phyloP scores from a whole-genome alignment of 64 coral and sea anemone genomes.

The Stichodactyla helianthus region DNA sequence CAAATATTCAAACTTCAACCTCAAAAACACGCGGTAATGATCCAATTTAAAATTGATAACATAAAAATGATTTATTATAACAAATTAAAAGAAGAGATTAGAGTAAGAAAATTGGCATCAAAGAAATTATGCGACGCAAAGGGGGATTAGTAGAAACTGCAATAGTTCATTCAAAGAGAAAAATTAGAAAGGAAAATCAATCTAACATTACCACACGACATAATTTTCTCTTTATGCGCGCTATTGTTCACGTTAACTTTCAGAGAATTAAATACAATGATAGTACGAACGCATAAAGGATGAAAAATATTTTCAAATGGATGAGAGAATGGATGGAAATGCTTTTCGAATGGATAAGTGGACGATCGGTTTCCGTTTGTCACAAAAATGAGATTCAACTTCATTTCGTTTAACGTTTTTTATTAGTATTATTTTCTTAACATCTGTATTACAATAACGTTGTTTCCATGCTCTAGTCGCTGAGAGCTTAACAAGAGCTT shows the following conservation, averaged over 20 bases:
- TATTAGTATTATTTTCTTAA: conserved; percentile 1
- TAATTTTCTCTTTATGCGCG: neutral
- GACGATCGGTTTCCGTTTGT: neutral
- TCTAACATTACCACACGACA: neutral
- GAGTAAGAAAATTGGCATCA: neutral
- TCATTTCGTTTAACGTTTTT: neutral
- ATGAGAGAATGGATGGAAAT: conserved; percentile 1
- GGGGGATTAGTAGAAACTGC: neutral
- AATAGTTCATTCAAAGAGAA: neutral
- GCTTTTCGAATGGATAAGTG: neutral
- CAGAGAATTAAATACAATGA: neutral
- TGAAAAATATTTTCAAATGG: neutral
- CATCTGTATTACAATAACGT: neutral
- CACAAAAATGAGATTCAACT: neutral
- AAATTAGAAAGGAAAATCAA: neutral
- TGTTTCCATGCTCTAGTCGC: neutral
- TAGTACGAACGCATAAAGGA: neutral
- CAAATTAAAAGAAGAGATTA: neutral
- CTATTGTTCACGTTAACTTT: neutral
- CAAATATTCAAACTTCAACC: neutral
- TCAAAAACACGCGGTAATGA: neutral
- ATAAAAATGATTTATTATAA: neutral
- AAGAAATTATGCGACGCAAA: neutral
- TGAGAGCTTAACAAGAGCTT: neutral
- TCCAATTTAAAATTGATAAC: neutral